These are phyloP conservation scores for Cosmorhoe ocellata DNA, from an alignment of 2,888 invertebrate species.

Conservation along the genomic window DNA sequence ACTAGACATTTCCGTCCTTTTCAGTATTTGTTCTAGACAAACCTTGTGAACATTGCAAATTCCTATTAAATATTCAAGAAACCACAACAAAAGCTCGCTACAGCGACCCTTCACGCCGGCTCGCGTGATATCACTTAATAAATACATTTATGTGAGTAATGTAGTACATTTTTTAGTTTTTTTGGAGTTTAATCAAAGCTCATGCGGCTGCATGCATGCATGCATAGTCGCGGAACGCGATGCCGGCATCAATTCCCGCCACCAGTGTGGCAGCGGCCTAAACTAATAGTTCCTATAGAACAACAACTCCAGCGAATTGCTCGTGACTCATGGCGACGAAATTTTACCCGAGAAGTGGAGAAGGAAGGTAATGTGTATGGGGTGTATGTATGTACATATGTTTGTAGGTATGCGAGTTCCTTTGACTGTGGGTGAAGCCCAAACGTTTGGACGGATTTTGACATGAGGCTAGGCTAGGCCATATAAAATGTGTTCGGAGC, in stretches of 20 bases:
- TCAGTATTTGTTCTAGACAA: too few relatives aligned
- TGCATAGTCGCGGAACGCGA: conserved; percentile 50
- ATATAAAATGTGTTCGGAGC: too few relatives aligned
- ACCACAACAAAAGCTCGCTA: not conserved
- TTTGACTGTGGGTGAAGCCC: too few relatives aligned
- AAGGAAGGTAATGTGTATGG: too few relatives aligned
- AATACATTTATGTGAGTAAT: conserved; percentile 56
- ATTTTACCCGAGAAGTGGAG: too few relatives aligned
- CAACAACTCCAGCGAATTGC: not conserved
- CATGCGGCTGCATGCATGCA: conserved; percentile 39
- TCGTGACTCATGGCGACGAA: too few relatives aligned
- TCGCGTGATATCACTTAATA: conserved; percentile 63
- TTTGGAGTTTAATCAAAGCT: conserved; percentile 52
- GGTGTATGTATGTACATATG: too few relatives aligned
- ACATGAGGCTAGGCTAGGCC: too few relatives aligned
- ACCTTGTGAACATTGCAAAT: not conserved
- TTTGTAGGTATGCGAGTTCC: too few relatives aligned
- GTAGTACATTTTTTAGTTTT: conserved; percentile 48
- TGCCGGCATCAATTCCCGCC: conserved; percentile 46
- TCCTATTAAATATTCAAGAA: not conserved
- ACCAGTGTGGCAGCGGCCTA: conserved; percentile 18
- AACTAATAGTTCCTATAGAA: not conserved
- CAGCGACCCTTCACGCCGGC: conserved; percentile 19
- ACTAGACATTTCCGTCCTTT: too few relatives aligned
- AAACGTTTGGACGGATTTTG: too few relatives aligned